A percentile compares a stretch with the other conserved stretches of the same genome.
These are phyloP conservation scores for Ctenopoma multispine DNA, from an alignment of 2,797 vertebrate genomes.

Conservation along the genomic window DNA sequence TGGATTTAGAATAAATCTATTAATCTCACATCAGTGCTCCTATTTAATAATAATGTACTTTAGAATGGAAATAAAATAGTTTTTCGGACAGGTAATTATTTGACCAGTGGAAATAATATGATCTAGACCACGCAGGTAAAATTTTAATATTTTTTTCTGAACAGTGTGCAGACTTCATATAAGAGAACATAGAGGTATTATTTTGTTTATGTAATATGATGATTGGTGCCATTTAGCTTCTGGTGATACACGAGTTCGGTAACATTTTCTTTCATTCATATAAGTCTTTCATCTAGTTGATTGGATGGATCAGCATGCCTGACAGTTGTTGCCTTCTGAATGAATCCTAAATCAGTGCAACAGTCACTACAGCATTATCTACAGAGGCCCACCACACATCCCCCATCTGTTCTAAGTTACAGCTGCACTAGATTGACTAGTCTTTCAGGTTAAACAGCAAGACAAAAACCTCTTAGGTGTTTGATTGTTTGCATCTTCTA, in stretches of 20 bases:
- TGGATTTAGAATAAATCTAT: constrained; percentile 19
- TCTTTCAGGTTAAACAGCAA: constrained; percentile 27
- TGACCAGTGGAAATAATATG: neutral
- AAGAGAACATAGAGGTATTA: constrained; percentile 5
- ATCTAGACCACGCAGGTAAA: constrained; percentile 24
- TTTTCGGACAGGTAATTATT: constrained; percentile 10
- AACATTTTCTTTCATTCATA: constrained; percentile 31
- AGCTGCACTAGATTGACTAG: neutral
- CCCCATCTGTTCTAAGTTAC: constrained; percentile 30
- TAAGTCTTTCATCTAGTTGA: constrained; percentile 13
- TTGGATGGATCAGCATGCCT: constrained; percentile 11
- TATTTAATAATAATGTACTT: constrained; percentile 13
- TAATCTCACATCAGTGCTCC: constrained; percentile 2
- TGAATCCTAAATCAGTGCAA: constrained; percentile 52
- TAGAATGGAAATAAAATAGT: constrained; percentile 16
- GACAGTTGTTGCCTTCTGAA: constrained; percentile 36
- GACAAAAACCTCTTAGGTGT: constrained; percentile 5
- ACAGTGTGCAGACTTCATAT: constrained; percentile 1
- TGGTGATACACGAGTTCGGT: constrained; percentile 28
- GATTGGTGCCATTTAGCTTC: constrained; percentile 72
- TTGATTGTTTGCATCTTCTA: constrained; percentile 24
- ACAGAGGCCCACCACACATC: constrained; percentile 33
- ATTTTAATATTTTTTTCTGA: constrained; percentile 7
- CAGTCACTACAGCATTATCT: constrained; percentile 70
- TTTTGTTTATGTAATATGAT: constrained; percentile 28